Base-by-base conservation (phyloP, 2,888 invertebrate species). In the Nebria salina region DNA sequence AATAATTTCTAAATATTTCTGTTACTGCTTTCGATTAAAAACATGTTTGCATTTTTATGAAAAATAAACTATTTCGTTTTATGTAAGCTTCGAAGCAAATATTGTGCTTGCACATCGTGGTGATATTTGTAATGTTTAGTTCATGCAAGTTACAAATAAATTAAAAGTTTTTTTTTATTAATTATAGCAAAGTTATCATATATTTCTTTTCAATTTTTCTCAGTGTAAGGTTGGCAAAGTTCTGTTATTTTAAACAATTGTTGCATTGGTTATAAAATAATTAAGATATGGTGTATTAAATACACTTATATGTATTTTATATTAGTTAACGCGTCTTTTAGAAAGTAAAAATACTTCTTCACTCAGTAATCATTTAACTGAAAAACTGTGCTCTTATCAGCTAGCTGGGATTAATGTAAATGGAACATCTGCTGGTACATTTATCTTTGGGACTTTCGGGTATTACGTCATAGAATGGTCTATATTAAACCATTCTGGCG, bases 401-500 rank as follows among this genome's bases (percentile, higher is more conserved):
- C 54, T 11, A 8, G 13, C 54, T 54, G 54, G 54, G 54, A 43
- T 75, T 70, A 75, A 41, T 72, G 73, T 78, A 78, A 78, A 78
- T 42, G 43, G 54, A 73, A 65, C 79, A 79, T 79, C 75, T 79
- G 79, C 74, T 75, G 79, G 25, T 75, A 41, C 54, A 70, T 64
- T 72, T 72, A 68, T 75, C 41, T 68, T 80, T 34, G 75, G 80
- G 70, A 70, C 70, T 78, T 78, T 43, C 78, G 72, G 68, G 70
- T 34, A 42, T 80, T 80, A 80, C 80, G 75, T 80, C 80, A 80
- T 70, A 25, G 26, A 43, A 80, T 80, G 75, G 75, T 70, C 75
- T 80, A 80, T 75, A 80, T 80, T 75, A 80, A 75, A 75, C 68
- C 80, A 75, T 80, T 75, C 74, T 80, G 80, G 80, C 75, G 5